A percentile compares a stretch with the other conserved stretches of the same genome.
Conservation (phyloP, 2,888 invertebrate species). For the Cheiracanthium punctorium region DNA sequence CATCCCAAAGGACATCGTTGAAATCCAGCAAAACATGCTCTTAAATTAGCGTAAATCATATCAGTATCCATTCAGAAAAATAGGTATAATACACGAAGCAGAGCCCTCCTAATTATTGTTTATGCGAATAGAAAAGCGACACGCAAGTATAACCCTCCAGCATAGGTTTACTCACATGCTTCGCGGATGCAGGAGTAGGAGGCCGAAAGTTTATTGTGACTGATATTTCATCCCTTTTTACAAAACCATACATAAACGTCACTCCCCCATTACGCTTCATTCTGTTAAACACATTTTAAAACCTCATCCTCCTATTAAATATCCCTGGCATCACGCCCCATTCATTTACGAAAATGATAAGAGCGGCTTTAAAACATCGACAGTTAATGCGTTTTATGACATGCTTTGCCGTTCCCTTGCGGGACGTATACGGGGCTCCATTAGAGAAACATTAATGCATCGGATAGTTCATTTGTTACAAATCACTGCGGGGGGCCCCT, state of each 20-base stretch:
- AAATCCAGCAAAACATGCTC: no score
- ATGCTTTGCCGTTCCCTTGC: not conserved
- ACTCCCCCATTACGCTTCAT: not conserved
- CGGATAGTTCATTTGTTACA: slow-evolving; percentile 8
- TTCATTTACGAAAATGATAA: slow-evolving; percentile 15
- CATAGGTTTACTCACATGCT: no score
- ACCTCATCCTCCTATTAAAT: slow-evolving; percentile 13
- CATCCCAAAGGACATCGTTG: no score
- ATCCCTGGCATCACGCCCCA: not conserved
- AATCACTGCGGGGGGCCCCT: not conserved
- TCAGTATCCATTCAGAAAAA: no score
- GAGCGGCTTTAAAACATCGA: slow-evolving; percentile 10
- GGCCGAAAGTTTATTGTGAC: not conserved
- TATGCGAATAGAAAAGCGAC: no score
- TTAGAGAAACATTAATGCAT: slow-evolving; percentile 1
- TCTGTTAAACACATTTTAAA: slow-evolving; percentile 13
- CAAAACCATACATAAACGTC: slow-evolving; percentile 9
- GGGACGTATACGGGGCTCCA: not conserved
- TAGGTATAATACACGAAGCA: no score
- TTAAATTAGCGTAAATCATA: no score
- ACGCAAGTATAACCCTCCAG: no score
- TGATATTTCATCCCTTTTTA: slow-evolving; percentile 5
- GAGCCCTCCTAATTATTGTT: no score
- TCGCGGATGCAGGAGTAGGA: not conserved
- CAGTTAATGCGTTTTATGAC: slow-evolving; percentile 11